Percentiles rank a stretch among this genome's conserved stretches.
Conservation (phyloP, 2,797 vertebrate species). For the Triplophysa bombifrons region DNA sequence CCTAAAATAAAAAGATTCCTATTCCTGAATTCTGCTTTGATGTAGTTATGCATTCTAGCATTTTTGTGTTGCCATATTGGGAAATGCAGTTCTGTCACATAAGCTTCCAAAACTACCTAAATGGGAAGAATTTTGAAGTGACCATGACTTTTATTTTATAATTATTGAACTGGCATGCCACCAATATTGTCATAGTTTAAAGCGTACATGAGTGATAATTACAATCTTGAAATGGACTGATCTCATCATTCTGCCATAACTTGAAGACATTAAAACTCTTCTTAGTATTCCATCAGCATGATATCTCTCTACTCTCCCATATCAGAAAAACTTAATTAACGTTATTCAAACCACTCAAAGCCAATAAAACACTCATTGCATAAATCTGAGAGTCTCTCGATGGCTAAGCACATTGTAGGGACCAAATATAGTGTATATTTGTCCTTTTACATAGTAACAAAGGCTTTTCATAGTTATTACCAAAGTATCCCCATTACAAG, state of each 20-base stretch:
- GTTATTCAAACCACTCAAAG: constrained; percentile 10
- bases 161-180: background rate
- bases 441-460: background rate
- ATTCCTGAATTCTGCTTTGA: too few species aligned
- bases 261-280: constrained; percentile 8
- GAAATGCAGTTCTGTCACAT: too few species aligned
- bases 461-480: background rate
- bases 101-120: too few species aligned
- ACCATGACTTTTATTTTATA: background rate
- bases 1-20: too few species aligned
- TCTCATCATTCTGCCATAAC: background rate
- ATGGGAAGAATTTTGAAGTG: too few species aligned
- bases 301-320: background rate
- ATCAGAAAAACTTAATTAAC: constrained; percentile 20
- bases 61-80: too few species aligned
- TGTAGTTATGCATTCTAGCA: too few species aligned
- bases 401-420: background rate
- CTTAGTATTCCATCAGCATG: background rate
- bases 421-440: background rate
- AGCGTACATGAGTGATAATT: background rate
- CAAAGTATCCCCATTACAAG: constrained; percentile 1
- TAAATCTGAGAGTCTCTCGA: constrained; percentile 3
- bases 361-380: background rate
- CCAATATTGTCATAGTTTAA: background rate
- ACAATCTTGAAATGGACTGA: background rate